Conservation (phyloP, 2,888 invertebrate species). For the Mamestra brassicae region DNA sequence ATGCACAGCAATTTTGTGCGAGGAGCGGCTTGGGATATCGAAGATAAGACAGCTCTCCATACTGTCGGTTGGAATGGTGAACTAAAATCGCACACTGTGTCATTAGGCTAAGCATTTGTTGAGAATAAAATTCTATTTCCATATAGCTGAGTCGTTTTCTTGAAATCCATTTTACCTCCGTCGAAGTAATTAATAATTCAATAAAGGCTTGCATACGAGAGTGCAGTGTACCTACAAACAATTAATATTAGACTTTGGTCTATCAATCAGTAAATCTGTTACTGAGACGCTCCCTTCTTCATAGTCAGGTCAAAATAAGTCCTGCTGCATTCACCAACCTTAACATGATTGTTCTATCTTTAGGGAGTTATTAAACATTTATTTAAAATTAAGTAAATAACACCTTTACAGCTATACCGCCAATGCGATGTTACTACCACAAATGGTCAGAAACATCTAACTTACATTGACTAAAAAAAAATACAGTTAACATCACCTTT, state of each 20-base stretch:
- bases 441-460: too few relatives aligned
- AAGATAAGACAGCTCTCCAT: constrained; percentile 80
- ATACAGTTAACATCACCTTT: too few relatives aligned
- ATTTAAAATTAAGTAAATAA: too few relatives aligned
- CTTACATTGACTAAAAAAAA: too few relatives aligned
- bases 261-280: not conserved
- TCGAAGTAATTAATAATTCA: not conserved
- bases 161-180: not conserved
- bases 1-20: constrained; percentile 88
- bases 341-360: not conserved
- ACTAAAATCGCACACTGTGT: constrained; percentile 81
- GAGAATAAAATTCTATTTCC: constrained; percentile 34
- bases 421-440: too few relatives aligned
- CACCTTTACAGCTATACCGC: too few relatives aligned
- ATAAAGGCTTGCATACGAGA: not conserved
- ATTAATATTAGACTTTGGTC: not conserved
- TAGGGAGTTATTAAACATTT: not conserved
- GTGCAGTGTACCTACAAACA: not conserved
- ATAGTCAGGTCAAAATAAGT: not conserved
- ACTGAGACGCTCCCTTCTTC: not conserved
- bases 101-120: constrained; percentile 46
- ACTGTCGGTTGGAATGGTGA: constrained; percentile 91
- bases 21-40: constrained; percentile 89
- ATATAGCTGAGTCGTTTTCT: constrained; percentile 13
- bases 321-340: not conserved